Evolutionary conservation across 2,113 vertebrate species (phyloP).

Genomic region (Indicator maculatus): DNA sequence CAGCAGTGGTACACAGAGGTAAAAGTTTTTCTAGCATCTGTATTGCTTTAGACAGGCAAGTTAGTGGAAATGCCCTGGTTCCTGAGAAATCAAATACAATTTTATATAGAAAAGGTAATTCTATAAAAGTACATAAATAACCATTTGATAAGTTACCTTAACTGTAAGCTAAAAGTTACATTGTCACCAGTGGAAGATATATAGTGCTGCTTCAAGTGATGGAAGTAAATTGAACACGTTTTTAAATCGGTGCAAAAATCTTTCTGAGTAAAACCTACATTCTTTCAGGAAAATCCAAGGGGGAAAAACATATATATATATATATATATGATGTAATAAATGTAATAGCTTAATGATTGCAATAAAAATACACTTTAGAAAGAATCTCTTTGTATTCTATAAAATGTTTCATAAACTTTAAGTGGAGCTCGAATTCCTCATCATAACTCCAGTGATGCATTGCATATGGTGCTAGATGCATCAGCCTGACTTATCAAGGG

Average conservation of each 20-base stretch:
- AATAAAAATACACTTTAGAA: not conserved
- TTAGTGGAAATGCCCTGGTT: not conserved
- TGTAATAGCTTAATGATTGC: not conserved
- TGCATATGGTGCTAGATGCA: not conserved
- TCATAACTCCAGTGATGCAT: not conserved
- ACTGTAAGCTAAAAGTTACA: not conserved
- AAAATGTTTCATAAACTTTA: not conserved
- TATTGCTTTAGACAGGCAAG: not conserved
- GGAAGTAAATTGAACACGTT: not conserved
- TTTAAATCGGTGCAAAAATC: not conserved
- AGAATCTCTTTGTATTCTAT: not conserved
- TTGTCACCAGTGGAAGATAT: not conserved
- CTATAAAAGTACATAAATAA: not conserved
- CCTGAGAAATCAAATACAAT: not conserved
- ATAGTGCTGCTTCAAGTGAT: not conserved
- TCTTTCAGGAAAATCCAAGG: not conserved
- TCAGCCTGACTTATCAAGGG: not conserved
- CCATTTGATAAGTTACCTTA: not conserved
- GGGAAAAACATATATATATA: no score
- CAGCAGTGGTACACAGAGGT: not conserved
- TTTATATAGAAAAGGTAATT: not conserved
- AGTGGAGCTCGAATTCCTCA: not conserved
- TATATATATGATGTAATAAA: not conserved
- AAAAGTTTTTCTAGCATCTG: not conserved
- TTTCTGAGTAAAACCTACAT: not conserved